Percentiles rank a stretch among this genome's conserved stretches.
Conservation (phyloP, 1,140 invertebrate species). For the Drosophila seguyi region DNA sequence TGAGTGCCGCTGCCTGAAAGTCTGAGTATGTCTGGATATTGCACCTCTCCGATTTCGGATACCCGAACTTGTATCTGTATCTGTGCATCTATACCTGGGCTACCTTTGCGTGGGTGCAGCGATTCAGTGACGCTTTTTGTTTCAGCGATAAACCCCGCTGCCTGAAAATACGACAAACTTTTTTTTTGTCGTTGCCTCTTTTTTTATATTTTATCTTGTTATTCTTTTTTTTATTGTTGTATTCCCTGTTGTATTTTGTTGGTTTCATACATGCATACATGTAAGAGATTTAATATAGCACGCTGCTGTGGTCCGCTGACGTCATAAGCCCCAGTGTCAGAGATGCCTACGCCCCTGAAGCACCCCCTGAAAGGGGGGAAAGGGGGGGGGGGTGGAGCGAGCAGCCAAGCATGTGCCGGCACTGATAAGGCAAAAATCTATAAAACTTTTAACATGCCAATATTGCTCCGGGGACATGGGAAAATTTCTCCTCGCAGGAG, state of each 20-base stretch:
- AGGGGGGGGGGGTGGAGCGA: not conserved
- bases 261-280: constrained; percentile 32
- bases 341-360: constrained; percentile 16
- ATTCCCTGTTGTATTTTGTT: constrained; percentile 8
- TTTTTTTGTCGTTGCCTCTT: constrained; percentile 7
- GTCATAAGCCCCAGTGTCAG: constrained; percentile 52
- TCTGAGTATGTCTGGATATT: constrained; percentile 22
- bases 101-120: constrained; percentile 64
- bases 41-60: constrained; percentile 51
- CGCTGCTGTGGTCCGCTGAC: constrained; percentile 58
- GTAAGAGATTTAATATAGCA: constrained; percentile 68
- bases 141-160: constrained; percentile 58
- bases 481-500: constrained; percentile 15
- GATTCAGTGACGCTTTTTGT: constrained; percentile 57
- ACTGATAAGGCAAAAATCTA: constrained; percentile 66
- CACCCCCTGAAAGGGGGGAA: not conserved
- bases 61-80: constrained; percentile 23
- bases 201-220: constrained; percentile 49
- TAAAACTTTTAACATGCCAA: constrained; percentile 54
- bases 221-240: constrained; percentile 27
- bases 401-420: constrained; percentile 39
- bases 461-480: constrained; percentile 23
- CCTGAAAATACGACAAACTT: constrained; percentile 46
- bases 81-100: constrained; percentile 23
- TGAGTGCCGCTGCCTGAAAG: constrained; percentile 10